Percentiles rank a stretch among this genome's conserved stretches.
Conservation (phyloP, 1,140 invertebrate species). For the Eurosta solidaginis region DNA sequence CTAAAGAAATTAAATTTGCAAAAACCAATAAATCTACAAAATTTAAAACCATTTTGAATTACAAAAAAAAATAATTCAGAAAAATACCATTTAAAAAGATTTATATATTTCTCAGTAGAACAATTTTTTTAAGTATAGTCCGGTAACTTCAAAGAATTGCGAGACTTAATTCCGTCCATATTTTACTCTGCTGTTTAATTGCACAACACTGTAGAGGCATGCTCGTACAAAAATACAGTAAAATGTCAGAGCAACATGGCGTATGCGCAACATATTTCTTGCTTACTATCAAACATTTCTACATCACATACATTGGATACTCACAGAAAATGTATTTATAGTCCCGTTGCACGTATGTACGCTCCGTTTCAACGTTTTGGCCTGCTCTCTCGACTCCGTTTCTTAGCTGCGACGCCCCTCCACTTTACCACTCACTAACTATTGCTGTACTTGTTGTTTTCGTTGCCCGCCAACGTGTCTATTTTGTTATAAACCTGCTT, state of each 20-base stretch:
- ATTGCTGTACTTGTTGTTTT: no score
- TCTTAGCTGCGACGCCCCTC: not conserved
- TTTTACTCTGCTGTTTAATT: no score
- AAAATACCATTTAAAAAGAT: no score
- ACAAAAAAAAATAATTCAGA: no score
- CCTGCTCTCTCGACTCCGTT: not conserved
- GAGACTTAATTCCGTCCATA: no score
- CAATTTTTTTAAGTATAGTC: no score
- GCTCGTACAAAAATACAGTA: not conserved
- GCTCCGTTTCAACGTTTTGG: not conserved
- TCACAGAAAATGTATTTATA: not conserved
- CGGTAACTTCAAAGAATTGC: no score
- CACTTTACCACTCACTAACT: not conserved
- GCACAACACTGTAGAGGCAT: no score
- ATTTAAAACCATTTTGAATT: no score
- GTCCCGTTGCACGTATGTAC: not conserved
- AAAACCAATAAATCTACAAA: no score
- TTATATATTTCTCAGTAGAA: no score
- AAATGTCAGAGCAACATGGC: not conserved
- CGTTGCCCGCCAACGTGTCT: not conserved
- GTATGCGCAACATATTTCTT: not conserved
- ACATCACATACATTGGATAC: not conserved
- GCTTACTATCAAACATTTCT: not conserved
- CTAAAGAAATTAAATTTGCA: no score
- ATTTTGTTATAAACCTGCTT: not conserved